These are phyloP conservation scores for Eudemis profundana DNA, from an alignment of 2,888 invertebrate genomes.

Conservation along the genomic window DNA sequence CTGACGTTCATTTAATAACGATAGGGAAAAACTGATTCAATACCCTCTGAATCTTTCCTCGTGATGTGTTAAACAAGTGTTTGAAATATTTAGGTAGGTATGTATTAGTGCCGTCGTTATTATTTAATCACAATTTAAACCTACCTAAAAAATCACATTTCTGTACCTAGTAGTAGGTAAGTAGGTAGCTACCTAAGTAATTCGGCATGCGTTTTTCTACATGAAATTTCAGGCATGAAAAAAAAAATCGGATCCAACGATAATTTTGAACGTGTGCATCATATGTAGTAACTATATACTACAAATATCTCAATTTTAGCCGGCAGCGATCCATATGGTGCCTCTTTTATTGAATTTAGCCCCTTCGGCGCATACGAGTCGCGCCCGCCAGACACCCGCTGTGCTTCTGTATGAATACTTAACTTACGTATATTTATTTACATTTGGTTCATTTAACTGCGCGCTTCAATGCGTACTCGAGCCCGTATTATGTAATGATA, in stretches of 20 bases:
- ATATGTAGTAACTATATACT: slow-evolving; percentile 9
- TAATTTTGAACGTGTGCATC: background rate
- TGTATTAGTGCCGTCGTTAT: background rate
- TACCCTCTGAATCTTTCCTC: slow-evolving; percentile 15
- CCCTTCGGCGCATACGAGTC: slow-evolving; percentile 61
- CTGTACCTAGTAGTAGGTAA: no score
- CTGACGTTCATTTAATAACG: slow-evolving; percentile 3
- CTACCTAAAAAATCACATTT: no score
- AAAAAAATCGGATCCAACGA: background rate
- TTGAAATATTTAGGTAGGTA: background rate
- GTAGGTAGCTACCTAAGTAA: no score
- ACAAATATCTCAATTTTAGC: slow-evolving; percentile 41
- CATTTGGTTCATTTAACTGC: slow-evolving; percentile 83
- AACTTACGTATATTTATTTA: slow-evolving; percentile 76
- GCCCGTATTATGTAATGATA: slow-evolving; percentile 63
- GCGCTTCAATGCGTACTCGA: slow-evolving; percentile 70
- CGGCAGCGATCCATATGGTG: slow-evolving; percentile 58
- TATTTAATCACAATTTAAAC: no score
- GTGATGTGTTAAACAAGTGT: background rate
- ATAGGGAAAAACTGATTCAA: slow-evolving; percentile 13
- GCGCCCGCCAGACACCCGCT: slow-evolving; percentile 62
- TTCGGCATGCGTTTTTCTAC: no score
- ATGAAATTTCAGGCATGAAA: no score
- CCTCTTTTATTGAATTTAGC: slow-evolving; percentile 73
- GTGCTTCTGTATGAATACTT: slow-evolving; percentile 75